Percentiles rank a stretch among this genome's conserved stretches.
These are phyloP conservation scores for Lasaia peninsularis DNA, from an alignment of 1,140 invertebrate species.

Conservation along the genomic window DNA sequence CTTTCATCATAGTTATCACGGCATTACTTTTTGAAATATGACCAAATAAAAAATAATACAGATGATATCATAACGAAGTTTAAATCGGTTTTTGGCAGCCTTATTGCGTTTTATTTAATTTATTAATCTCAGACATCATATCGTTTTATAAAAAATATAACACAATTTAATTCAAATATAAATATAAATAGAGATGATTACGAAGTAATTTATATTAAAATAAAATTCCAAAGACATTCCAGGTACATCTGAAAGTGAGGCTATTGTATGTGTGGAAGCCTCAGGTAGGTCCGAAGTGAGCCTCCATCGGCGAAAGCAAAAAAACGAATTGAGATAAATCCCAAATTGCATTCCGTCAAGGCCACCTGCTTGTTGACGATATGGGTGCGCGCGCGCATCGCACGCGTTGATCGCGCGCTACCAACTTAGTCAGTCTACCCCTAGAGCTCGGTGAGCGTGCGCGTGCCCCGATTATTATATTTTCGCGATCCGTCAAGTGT, in stretches of 20 bases:
- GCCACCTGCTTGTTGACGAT: slow-evolving; percentile 32
- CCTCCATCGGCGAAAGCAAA: slow-evolving; percentile 20
- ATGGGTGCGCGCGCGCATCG: slow-evolving; percentile 30
- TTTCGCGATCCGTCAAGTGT: slow-evolving; percentile 12
- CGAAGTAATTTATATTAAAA: background rate
- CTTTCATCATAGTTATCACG: no score
- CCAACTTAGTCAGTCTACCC: slow-evolving; percentile 20
- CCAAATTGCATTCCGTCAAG: slow-evolving; percentile 47
- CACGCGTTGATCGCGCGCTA: slow-evolving; percentile 16
- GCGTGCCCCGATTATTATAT: slow-evolving; percentile 21
- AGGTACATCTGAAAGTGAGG: background rate
- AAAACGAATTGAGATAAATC: slow-evolving; percentile 43
- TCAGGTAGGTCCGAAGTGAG: slow-evolving; percentile 4
- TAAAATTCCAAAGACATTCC: slow-evolving; percentile 7
- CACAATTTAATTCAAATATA: no score
- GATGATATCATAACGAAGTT: no score
- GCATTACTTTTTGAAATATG: no score
- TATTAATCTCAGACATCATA: no score
- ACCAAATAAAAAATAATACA: no score
- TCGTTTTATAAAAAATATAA: no score
- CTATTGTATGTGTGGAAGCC: background rate
- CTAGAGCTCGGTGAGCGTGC: slow-evolving; percentile 18
- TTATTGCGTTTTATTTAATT: no score
- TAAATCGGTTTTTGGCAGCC: no score
- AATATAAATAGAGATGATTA: no score